phyloP scores from a whole-genome alignment of 2,888 invertebrate species.

The Entomobrya proxima region DNA sequence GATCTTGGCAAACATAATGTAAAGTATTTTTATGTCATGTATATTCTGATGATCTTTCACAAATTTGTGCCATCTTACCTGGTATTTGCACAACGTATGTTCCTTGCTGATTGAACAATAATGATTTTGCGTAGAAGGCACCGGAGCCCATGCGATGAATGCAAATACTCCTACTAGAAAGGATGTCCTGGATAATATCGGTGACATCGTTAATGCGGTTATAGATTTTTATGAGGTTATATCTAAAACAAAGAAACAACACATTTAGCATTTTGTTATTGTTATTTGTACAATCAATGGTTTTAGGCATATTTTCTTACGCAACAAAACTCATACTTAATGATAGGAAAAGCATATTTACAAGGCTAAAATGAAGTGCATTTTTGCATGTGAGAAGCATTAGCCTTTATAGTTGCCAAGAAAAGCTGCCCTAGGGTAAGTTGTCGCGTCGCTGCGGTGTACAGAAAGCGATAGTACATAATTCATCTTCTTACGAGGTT shows the following conservation, averaged over 20 bases:
- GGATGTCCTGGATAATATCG: slow-evolving; percentile 40
- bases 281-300: too few species aligned
- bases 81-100: slow-evolving; percentile 75
- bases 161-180: slow-evolving; percentile 50
- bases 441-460: too few species aligned
- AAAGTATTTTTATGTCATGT: background rate
- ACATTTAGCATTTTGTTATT: too few species aligned
- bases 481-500: too few species aligned
- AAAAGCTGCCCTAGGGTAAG: too few species aligned
- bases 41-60: background rate
- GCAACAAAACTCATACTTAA: too few species aligned
- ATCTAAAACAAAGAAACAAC: slow-evolving; percentile 24
- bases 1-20: background rate
- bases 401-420: too few species aligned
- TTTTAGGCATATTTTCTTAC: too few species aligned
- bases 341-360: too few species aligned
- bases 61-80: slow-evolving; percentile 64
- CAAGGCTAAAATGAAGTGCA: too few species aligned
- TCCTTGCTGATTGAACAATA: slow-evolving; percentile 74
- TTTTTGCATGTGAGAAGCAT: too few species aligned
- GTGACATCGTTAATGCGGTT: slow-evolving; percentile 1
- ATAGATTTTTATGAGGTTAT: background rate
- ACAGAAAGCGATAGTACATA: too few species aligned
- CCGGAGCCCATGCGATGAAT: slow-evolving; percentile 66
- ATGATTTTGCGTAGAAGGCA: slow-evolving; percentile 70